A percentile compares a stretch with the other conserved stretches of the same genome.
Conservation (phyloP, 1,140 invertebrate species). For the Drosophila kikkawai region DNA sequence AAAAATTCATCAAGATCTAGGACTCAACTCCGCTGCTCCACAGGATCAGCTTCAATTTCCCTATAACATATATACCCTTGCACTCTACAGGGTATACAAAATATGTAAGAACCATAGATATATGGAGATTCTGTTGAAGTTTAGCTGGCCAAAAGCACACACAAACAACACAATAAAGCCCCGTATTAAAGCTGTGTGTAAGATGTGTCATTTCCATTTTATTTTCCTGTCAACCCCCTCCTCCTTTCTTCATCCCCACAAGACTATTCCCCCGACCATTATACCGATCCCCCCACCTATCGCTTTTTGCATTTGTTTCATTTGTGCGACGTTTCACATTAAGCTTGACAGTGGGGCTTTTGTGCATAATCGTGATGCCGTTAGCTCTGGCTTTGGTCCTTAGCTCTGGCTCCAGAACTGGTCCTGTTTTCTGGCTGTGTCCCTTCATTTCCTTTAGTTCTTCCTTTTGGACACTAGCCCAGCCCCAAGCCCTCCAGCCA, state of each 20-base stretch:
- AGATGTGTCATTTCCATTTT: slow-evolving; percentile 49
- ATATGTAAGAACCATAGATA: slow-evolving; percentile 28
- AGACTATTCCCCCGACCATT: background rate
- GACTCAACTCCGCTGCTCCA: background rate
- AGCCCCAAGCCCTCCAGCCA: background rate
- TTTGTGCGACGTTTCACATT: slow-evolving; percentile 77
- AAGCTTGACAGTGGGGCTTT: slow-evolving; percentile 72
- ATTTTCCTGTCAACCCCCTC: slow-evolving; percentile 4
- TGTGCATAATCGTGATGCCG: slow-evolving; percentile 80
- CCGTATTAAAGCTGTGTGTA: slow-evolving; percentile 38
- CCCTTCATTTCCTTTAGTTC: slow-evolving; percentile 17
- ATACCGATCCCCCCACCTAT: slow-evolving; percentile 18
- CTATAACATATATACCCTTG: background rate
- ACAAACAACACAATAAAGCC: slow-evolving; percentile 14
- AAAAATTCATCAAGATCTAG: background rate
- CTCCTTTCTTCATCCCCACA: background rate
- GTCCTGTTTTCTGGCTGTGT: slow-evolving; percentile 5
- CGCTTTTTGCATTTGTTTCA: slow-evolving; percentile 73
- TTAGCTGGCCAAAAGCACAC: slow-evolving; percentile 19
- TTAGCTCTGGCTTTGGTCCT: slow-evolving; percentile 59
- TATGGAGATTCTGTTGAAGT: slow-evolving; percentile 28
- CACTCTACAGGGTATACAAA: too few relatives aligned
- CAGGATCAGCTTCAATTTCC: background rate
- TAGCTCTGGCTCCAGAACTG: slow-evolving; percentile 5
- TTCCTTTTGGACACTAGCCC: slow-evolving; percentile 5